Percentiles rank a stretch among this genome's conserved stretches.
Conservation (phyloP, 2,888 invertebrate species). For the Eulithis prunata region DNA sequence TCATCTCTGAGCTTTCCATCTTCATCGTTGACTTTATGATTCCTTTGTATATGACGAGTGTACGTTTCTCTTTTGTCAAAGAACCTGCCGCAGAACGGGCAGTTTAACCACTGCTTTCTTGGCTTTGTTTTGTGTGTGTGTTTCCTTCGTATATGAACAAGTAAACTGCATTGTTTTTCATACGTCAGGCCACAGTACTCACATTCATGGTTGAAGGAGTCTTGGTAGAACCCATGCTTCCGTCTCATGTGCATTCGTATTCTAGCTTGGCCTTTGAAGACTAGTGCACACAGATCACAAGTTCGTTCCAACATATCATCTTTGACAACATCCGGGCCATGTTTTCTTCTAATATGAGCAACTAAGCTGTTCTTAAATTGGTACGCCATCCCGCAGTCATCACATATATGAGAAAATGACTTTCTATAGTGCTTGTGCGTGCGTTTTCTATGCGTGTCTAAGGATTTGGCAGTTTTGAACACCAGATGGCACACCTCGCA, state of each 20-base stretch:
- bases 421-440: constrained; percentile 67
- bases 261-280: constrained; percentile 71
- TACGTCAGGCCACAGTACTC: constrained; percentile 72
- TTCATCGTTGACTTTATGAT: constrained; percentile 64
- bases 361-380: constrained; percentile 72
- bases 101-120: constrained; percentile 65
- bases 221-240: constrained; percentile 70
- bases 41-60: constrained; percentile 72
- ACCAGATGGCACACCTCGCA: constrained; percentile 77
- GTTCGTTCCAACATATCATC: constrained; percentile 67
- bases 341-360: constrained; percentile 74
- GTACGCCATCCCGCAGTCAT: constrained; percentile 73
- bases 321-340: constrained; percentile 59
- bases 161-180: constrained; percentile 71
- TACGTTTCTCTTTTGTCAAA: constrained; percentile 75
- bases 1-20: constrained; percentile 41
- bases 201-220: constrained; percentile 69
- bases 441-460: constrained; percentile 70
- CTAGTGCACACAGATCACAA: constrained; percentile 74
- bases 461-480: constrained; percentile 67
- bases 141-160: constrained; percentile 71
- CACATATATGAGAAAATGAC: constrained; percentile 67
- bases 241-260: constrained; percentile 76
- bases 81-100: constrained; percentile 72
- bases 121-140: constrained; percentile 59